Base-by-base conservation (phyloP, 2,797 vertebrate species). In the Betta splendens region DNA sequence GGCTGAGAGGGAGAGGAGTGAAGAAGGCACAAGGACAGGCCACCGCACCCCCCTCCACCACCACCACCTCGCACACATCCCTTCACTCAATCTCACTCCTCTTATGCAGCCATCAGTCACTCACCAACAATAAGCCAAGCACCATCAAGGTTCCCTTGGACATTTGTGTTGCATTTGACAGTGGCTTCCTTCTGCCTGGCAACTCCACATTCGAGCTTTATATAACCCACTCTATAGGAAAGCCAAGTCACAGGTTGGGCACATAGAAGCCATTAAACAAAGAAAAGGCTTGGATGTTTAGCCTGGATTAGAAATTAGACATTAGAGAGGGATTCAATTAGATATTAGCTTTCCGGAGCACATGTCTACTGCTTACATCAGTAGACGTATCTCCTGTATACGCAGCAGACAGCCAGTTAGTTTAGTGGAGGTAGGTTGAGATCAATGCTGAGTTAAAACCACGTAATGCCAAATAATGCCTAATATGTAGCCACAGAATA, bases 21-120 rank as follows among this genome's bases (percentile, higher is more conserved):
- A 73, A 85, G 77, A 78, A 86, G 83, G 85, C 87, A 86, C 91
- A 92, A 91, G 89, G 91, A 91, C 90, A 85, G 81, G 82, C 81
- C 75, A 75, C 66, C 5, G 53, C 56, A 48, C 23, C 40, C 28
- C 54, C 52, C 44, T 22, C 46, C 62, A 47, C 66, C 32, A 44
- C 32, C 61, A n/a, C 22, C 59, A 18, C 67, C 39, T 11, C 56
- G 52, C 66, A 51, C 72, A 56, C 71, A 69, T 68, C 60, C 75
- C 77, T 75, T 85, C 80, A 85, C 69, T 85, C 84, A 81, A 50
- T 77, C 69, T 67, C 69, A 72, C 61, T 44, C 68, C 70, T 63
- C 55, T 64, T 46, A 47, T 49, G 20, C 64, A 37, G 26, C 63
- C 59, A 50, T 61, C 51, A 51, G 64, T 77, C 45, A 58, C 62